A percentile compares a stretch with the other conserved stretches of the same genome.
phyloP scores from a whole-genome alignment of 2,797 vertebrate genomes.

The Characodon lateralis region DNA sequence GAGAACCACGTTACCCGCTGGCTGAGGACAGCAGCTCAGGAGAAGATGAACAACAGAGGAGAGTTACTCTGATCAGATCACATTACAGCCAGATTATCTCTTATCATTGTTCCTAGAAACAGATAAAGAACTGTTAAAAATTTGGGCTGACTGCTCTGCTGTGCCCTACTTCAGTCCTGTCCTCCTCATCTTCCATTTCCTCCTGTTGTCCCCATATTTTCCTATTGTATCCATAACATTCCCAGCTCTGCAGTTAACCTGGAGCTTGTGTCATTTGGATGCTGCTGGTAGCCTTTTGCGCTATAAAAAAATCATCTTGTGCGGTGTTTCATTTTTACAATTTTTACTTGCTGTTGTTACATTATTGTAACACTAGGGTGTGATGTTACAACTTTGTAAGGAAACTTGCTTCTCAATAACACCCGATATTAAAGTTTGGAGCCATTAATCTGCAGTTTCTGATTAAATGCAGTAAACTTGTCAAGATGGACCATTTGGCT shows the following conservation, averaged over 20 bases:
- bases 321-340: background rate
- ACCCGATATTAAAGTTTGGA: background rate
- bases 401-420: background rate
- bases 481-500: background rate
- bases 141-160: constrained; percentile 11
- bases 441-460: background rate
- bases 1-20: constrained; percentile 67
- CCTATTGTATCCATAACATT: constrained; percentile 3
- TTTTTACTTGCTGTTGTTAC: constrained; percentile 14
- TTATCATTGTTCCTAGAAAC: constrained; percentile 34
- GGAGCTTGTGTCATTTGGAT: background rate
- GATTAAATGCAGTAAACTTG: constrained; percentile 17
- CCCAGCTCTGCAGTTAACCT: background rate
- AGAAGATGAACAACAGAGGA: constrained; percentile 28
- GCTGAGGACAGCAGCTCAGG: constrained; percentile 68
- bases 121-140: constrained; percentile 43
- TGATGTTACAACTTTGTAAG: constrained; percentile 23
- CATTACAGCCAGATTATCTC: constrained; percentile 32
- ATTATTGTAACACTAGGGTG: constrained; percentile 36
- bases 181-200: constrained; percentile 23
- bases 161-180: constrained; percentile 19
- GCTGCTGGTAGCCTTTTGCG: background rate
- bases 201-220: constrained; percentile 21
- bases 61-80: constrained; percentile 22
- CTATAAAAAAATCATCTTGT: background rate